phyloP scores from a whole-genome alignment of 2,797 vertebrate genomes.

The Pteronotus mesoamericanus region DNA sequence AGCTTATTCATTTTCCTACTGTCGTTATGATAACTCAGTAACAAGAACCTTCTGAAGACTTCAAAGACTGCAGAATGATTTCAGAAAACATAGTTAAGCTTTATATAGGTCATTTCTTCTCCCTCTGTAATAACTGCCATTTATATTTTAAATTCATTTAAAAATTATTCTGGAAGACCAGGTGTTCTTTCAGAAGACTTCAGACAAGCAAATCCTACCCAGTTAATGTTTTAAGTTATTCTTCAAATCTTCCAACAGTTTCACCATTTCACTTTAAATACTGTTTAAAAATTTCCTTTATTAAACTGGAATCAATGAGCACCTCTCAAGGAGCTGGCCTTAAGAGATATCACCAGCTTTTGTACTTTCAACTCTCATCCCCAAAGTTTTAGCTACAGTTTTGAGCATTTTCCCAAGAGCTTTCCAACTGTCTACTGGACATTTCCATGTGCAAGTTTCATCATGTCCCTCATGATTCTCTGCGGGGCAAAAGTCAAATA shows the following conservation, averaged over 20 bases:
- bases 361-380: background rate
- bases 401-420: background rate
- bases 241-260: background rate
- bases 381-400: background rate
- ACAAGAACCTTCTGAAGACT: background rate
- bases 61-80: background rate
- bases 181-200: background rate
- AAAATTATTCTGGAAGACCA: background rate
- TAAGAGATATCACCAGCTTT: background rate
- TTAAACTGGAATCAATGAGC: background rate
- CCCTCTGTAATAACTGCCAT: background rate
- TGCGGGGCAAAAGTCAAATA: background rate
- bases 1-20: background rate
- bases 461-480: background rate
- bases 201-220: background rate
- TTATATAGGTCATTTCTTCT: constrained; percentile 17
- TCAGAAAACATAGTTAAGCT: constrained; percentile 29
- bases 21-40: background rate
- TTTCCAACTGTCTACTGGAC: background rate
- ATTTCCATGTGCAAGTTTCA: background rate
- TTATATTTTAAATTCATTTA: background rate
- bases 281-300: background rate
- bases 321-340: background rate
- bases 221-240: background rate
- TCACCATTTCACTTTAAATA: constrained; percentile 34